phyloP scores from a whole-genome alignment of 1,140 invertebrate genomes.

The Bombus pascuorum region DNA sequence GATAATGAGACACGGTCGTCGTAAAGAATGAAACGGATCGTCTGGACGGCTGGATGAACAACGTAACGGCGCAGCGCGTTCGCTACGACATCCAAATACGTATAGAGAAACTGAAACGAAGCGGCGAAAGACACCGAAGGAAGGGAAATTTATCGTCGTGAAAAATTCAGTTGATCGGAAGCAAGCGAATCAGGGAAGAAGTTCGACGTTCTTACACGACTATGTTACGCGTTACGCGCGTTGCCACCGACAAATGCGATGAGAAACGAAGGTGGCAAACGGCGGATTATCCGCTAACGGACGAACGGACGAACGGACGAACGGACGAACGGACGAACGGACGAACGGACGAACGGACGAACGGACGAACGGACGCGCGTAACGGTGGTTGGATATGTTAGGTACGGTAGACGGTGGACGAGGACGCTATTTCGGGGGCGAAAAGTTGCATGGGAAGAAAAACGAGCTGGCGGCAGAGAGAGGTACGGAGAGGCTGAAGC shows the following conservation, averaged over 20 bases:
- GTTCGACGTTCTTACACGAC: neutral
- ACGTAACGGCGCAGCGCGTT: neutral
- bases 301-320: neutral
- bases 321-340: too few species aligned
- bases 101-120: neutral
- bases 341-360: too few species aligned
- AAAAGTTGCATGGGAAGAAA: neutral
- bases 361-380: too few species aligned
- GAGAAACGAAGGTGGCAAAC: neutral
- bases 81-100: neutral
- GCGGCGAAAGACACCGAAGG: neutral
- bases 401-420: too few species aligned
- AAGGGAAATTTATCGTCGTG: neutral
- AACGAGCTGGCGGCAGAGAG: constrained; percentile 16
- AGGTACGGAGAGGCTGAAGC: neutral
- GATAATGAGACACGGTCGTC: constrained; percentile 78
- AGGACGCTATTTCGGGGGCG: neutral
- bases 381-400: too few species aligned
- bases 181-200: neutral
- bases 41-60: neutral
- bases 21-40: constrained; percentile 72
- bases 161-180: neutral
- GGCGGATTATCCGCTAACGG: neutral
- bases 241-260: neutral
- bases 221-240: neutral